Evolutionary conservation across 2,888 invertebrate species (phyloP), one percentile per base, ranked within the genome.

Genomic region (Amiota mariae): DNA sequence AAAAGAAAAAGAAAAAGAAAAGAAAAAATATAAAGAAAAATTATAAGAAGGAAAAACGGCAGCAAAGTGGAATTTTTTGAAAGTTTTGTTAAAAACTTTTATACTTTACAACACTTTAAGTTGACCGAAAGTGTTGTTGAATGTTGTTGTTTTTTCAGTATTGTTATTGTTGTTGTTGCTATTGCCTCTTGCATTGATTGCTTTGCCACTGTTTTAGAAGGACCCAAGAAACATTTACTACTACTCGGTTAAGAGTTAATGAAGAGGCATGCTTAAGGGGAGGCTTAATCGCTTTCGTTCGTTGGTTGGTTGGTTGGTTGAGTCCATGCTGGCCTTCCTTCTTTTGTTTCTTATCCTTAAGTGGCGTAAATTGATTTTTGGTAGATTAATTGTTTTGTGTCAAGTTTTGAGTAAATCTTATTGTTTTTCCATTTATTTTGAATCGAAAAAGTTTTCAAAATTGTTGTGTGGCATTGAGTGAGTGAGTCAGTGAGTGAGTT

Each of bases 61-160:
- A 51, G 46, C 47, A 48, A 18, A 68, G 71, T 66, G 66, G 73
- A 75, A 79, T 72, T 56, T 56, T 56, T 64, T 54, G 76, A 80
- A 81, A 81, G 76, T 80, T 80, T 79, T 75, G 76, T 73, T 78
- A 76, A 73, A 75, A 77, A 82, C 75, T 79, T 81, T 83, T 77
- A 73, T 74, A 76, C 81, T 85, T 85, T 67, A 13, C 49, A 10
- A 67, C 67, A 67, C 67, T 67, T 67, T 51, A 49, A 67, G 67
- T 67, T 67, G 49, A 24, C 20, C 67, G 51, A 67, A 67, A 67
- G 67, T 67, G 67, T 51, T 67, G 49, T 51, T 63, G n/a, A 63
- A 63, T 59, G 59, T 18, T 15, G 59, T 15, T 57, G 57, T 56
- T 56, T 2, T 61, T 61, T 20, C 24, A 24, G 15, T 56, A 24